Percentiles rank a stretch among this genome's conserved stretches.
phyloP scores from a whole-genome alignment of 1,140 invertebrate species.

The Sarcophaga bullata region DNA sequence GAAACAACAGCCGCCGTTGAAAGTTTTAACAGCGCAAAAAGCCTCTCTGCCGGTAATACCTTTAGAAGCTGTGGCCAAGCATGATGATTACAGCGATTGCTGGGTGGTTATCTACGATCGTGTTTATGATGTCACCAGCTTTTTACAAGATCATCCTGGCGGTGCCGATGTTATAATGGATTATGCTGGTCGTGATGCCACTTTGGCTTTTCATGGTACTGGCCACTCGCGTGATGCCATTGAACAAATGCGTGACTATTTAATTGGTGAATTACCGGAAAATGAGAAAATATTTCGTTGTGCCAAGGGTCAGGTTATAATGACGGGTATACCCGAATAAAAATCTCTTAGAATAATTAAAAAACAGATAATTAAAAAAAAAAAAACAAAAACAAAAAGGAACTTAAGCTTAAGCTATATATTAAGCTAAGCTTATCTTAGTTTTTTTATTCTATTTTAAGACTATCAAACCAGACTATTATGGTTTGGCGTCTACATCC shows the following conservation, averaged over 20 bases:
- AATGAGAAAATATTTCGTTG: slow-evolving; percentile 76
- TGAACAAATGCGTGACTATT: slow-evolving; percentile 72
- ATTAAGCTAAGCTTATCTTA: no score
- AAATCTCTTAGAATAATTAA: no score
- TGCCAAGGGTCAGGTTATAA: slow-evolving; percentile 53
- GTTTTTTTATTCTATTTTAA: not conserved
- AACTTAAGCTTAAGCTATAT: not conserved
- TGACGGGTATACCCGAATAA: slow-evolving; percentile 57
- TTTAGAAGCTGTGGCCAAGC: slow-evolving; percentile 73
- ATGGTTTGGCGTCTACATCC: no score
- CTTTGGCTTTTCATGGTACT: slow-evolving; percentile 81
- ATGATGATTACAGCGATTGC: slow-evolving; percentile 74
- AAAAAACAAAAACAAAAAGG: no score
- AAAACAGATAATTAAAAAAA: no score
- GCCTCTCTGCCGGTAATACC: slow-evolving; percentile 64
- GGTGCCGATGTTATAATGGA: slow-evolving; percentile 86
- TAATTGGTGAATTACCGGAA: slow-evolving; percentile 78
- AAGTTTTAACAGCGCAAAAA: slow-evolving; percentile 43
- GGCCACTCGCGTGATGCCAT: slow-evolving; percentile 78
- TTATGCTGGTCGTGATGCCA: slow-evolving; percentile 87
- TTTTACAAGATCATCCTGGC: slow-evolving; percentile 84
- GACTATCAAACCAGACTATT: not conserved
- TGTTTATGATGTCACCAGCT: slow-evolving; percentile 79
- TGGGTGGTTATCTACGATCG: slow-evolving; percentile 81
- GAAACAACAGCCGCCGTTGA: slow-evolving; percentile 33